These are phyloP conservation scores for Enhydra lutris DNA, from an alignment of 2,113 vertebrate species.

Conservation along the genomic window DNA sequence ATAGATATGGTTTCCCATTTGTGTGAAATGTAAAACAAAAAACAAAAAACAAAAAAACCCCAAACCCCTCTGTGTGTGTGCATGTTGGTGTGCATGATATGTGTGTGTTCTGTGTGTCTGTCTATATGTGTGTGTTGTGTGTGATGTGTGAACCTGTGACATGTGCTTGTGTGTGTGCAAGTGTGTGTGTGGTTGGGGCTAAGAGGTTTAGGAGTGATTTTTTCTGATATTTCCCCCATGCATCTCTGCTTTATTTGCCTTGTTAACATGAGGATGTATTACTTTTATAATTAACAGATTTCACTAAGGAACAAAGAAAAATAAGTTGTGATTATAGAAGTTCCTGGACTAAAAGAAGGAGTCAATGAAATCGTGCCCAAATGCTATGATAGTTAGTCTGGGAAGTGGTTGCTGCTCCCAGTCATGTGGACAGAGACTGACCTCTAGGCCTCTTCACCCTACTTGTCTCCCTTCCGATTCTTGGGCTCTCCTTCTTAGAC, in stretches of 20 bases:
- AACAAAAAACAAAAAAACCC: too few species aligned
- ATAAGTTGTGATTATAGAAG: neutral
- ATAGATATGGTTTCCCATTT: neutral
- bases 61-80: neutral
- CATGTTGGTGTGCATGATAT: neutral
- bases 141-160: neutral
- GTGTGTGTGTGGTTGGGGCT: neutral
- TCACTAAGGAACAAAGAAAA: neutral
- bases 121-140: neutral
- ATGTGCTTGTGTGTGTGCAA: neutral
- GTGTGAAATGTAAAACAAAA: constrained; percentile 8
- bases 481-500: too few species aligned
- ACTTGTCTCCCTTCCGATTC: neutral
- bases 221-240: neutral
- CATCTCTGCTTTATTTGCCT: neutral
- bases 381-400: neutral
- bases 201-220: neutral
- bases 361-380: neutral
- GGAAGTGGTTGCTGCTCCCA: neutral
- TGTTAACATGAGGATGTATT: neutral
- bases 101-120: neutral
- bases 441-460: fast-evolving
- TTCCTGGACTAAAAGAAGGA: neutral
- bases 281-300: neutral
- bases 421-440: neutral